A percentile compares a stretch with the other conserved stretches of the same genome.
Conservation (phyloP, 2,113 vertebrate species). For the Catharus minimus region DNA sequence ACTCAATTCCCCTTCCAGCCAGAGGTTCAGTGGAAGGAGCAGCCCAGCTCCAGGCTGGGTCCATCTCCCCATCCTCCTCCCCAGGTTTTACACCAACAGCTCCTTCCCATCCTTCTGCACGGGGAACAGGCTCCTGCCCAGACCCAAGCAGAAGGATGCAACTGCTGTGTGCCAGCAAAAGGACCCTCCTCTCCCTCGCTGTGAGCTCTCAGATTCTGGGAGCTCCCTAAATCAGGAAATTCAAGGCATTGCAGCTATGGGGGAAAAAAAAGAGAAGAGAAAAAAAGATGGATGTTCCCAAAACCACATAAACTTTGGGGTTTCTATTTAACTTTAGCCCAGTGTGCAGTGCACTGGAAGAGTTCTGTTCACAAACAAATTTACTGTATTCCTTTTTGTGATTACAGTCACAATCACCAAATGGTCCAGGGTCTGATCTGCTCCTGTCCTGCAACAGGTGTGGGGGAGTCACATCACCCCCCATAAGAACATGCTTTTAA, state of each 20-base stretch:
- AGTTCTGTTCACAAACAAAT: neutral
- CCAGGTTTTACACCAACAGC: neutral
- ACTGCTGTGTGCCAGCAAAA: neutral
- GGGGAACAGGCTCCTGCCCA: neutral
- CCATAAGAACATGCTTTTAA: neutral
- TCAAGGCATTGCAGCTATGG: neutral
- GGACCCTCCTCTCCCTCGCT: neutral
- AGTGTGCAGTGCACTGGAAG: rapidly evolving
- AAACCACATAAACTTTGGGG: neutral
- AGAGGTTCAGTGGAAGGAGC: neutral
- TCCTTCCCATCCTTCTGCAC: neutral
- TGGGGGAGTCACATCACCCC: rapidly evolving
- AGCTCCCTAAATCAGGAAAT: neutral
- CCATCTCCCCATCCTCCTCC: neutral
- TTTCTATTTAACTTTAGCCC: neutral
- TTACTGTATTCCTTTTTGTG: neutral
- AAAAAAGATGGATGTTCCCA: rapidly evolving
- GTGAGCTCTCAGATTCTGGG: neutral
- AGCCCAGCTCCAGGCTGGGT: neutral
- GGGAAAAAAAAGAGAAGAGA: rapidly evolving
- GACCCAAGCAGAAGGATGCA: neutral
- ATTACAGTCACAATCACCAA: neutral
- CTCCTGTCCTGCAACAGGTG: neutral
- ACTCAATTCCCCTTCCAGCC: neutral
- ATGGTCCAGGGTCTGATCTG: neutral